Base-by-base conservation (phyloP, 2,113 vertebrate species). In the Peromyscus leucopus region DNA sequence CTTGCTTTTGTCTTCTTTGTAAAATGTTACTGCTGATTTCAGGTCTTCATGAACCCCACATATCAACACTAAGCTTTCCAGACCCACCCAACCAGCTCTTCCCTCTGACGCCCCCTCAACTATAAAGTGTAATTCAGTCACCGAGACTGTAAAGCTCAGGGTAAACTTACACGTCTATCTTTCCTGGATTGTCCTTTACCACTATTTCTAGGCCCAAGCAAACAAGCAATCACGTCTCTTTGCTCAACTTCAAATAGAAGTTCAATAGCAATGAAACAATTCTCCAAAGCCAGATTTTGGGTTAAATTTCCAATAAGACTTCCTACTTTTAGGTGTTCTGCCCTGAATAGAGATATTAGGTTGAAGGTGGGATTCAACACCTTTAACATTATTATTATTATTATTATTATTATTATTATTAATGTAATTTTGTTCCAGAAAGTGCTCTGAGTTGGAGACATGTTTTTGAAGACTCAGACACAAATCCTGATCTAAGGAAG, bases 261-360 rank as follows among this genome's bases (percentile, higher is more conserved):
- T 15, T 8, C 15, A 84, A 28, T 4, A 74, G 33, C 28, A 48
- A 92, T 17, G 31, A 96, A 80, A 31, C 63, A 57, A 61, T 48
- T 65, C 94, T 83, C 36, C 59, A 87, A 93, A 90, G 76, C 13
- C 80, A 84, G 42, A 71, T 74, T 95, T 95, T 46, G 4, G 57
- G 59, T 93, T 82, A 86, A 26, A 39, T 59, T 89, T 94, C n/a
- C 59, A 31, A 48, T 15, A 31, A 65, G 12, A 74, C 19, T 90
- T 83, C 11, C 8, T 24, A 69, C 8, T 4, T 65, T 83, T 75
- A 93, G 86, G 21, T 16, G 76, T 59, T 85, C 71, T 48, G 24
- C 5, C 31, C 2, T 96, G 21, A 39, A 59, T 3, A 57, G 1
- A 86, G 63, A 7, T 36, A 48, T 55, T 55, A 65, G 15, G 63